A percentile compares a stretch with the other conserved stretches of the same genome.
Evolutionary conservation across 2,113 vertebrate genomes (phyloP).

Genomic region (Bos taurus): DNA sequence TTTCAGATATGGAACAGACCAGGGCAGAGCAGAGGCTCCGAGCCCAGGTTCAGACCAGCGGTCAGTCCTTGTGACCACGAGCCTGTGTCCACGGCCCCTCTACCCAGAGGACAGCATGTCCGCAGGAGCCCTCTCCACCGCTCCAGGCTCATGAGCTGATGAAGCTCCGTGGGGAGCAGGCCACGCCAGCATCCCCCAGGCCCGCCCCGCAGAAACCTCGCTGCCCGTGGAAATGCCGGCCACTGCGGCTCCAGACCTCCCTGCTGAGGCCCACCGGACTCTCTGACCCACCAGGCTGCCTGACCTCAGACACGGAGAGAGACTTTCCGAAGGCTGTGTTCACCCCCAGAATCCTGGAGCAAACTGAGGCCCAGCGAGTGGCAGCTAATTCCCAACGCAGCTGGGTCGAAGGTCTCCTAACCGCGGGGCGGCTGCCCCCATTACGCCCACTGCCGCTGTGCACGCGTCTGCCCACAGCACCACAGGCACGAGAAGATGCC

Average conservation of each 20-base stretch:
- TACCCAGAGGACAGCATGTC: background rate
- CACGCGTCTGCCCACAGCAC: rapidly evolving
- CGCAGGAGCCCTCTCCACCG: background rate
- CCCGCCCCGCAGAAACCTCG: no score
- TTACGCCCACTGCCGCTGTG: rapidly evolving
- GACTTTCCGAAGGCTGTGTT: background rate
- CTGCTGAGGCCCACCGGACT: background rate
- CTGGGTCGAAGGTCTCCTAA: background rate
- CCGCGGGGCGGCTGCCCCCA: rapidly evolving
- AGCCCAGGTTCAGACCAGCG: rapidly evolving
- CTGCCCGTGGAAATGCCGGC: rapidly evolving
- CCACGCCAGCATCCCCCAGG: no score
- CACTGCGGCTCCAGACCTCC: rapidly evolving
- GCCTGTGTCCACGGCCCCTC: background rate
- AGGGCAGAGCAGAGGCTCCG: background rate
- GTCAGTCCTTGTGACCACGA: rapidly evolving
- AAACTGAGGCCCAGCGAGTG: background rate
- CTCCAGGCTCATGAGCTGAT: background rate
- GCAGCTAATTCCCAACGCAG: background rate
- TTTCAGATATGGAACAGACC: background rate
- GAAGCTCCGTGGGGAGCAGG: background rate
- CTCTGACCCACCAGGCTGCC: no score
- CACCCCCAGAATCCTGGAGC: background rate
- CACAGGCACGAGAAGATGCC: rapidly evolving
- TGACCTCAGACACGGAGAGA: no score